phyloP scores from a whole-genome alignment of 1,140 invertebrate species.

The Drosophila tropicalis region DNA sequence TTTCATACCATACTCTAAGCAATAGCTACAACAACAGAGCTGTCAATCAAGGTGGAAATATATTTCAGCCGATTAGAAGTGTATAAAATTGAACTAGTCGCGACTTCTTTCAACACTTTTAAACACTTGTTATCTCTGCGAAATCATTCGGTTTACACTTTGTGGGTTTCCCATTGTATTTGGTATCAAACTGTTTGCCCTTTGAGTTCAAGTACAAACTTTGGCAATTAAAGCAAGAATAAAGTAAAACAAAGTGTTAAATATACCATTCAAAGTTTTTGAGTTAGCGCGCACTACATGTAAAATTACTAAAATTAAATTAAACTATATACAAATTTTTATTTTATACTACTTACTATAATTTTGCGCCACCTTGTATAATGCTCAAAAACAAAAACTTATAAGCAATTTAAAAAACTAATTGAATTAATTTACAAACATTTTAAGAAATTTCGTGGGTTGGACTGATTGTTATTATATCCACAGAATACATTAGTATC shows the following conservation, averaged over 20 bases:
- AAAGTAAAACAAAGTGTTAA: conserved; percentile 9
- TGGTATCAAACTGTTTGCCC: conserved; percentile 37
- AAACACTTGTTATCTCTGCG: conserved; percentile 48
- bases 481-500: too few relatives aligned
- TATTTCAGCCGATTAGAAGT: background rate
- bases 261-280: background rate
- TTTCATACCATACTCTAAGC: background rate
- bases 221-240: conserved; percentile 49
- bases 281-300: background rate
- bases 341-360: too few relatives aligned
- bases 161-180: conserved; percentile 33
- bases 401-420: too few relatives aligned
- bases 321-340: background rate
- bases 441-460: too few relatives aligned
- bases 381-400: too few relatives aligned
- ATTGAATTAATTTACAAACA: too few relatives aligned
- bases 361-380: too few relatives aligned
- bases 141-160: conserved; percentile 45
- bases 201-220: conserved; percentile 70
- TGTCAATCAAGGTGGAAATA: background rate
- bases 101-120: conserved; percentile 54
- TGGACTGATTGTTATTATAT: too few relatives aligned
- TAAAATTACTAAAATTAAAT: background rate
- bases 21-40: too few relatives aligned
- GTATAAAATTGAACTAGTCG: background rate